A percentile compares a stretch with the other conserved stretches of the same genome.
Conservation (phyloP, 2,113 vertebrate species). For the Falcunculus frontatus region DNA sequence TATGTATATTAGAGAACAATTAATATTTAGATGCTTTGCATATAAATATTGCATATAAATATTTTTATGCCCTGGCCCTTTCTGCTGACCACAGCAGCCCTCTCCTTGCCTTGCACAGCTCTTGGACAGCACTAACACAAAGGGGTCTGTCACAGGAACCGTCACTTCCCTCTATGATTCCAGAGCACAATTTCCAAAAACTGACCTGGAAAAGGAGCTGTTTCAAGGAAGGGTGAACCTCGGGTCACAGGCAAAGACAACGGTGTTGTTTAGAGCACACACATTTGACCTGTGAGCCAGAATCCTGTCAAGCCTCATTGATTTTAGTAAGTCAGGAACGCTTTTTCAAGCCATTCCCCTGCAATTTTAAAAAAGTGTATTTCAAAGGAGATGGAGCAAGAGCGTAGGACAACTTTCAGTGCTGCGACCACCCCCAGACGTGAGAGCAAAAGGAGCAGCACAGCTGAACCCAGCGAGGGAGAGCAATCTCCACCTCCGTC, state of each 20-base stretch:
- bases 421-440: rapidly evolving
- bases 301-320: not conserved
- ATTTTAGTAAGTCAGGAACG: not conserved
- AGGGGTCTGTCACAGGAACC: not conserved
- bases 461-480: rapidly evolving
- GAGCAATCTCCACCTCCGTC: not conserved
- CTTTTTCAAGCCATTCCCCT: not conserved
- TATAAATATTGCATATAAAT: not conserved
- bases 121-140: not conserved
- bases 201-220: not conserved
- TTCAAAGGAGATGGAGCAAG: not conserved
- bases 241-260: not conserved
- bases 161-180: rapidly evolving
- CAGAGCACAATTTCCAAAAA: not conserved
- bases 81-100: not conserved
- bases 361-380: not conserved
- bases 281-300: not conserved
- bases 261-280: rapidly evolving
- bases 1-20: not conserved
- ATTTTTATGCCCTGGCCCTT: not conserved
- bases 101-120: not conserved
- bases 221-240: not conserved
- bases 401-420: rapidly evolving
- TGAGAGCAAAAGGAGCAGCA: not conserved
- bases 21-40: not conserved